Evolutionary conservation across 2,888 invertebrate species (phyloP).

Genomic region (Pandemis corylana): DNA sequence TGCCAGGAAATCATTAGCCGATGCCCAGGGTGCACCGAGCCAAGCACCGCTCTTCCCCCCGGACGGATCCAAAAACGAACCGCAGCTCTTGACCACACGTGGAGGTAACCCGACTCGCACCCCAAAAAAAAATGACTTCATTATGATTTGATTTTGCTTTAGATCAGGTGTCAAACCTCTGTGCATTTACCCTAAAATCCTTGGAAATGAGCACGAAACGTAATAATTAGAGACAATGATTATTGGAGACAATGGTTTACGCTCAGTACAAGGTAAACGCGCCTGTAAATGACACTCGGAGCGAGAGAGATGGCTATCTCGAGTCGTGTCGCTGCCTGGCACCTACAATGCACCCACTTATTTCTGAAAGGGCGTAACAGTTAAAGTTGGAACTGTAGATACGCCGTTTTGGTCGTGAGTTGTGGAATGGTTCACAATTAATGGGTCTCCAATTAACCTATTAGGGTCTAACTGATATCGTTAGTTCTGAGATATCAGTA

Average conservation of each 20-base stretch:
- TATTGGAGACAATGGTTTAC: conserved; percentile 32
- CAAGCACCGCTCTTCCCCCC: too few species aligned
- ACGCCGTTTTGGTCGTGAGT: not conserved
- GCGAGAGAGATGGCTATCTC: conserved; percentile 42
- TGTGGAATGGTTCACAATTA: conserved; percentile 47
- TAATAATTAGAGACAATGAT: conserved; percentile 31
- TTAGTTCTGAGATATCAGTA: conserved; percentile 27
- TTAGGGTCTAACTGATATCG: conserved; percentile 44
- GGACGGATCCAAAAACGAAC: too few species aligned
- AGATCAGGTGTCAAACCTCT: not conserved
- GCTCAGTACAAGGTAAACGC: conserved; percentile 37
- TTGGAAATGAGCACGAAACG: conserved; percentile 8
- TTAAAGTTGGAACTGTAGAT: not conserved
- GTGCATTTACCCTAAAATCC: not conserved
- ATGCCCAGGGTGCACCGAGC: too few species aligned
- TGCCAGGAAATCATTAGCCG: too few species aligned
- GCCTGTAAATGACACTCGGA: conserved; percentile 44
- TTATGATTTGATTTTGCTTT: too few species aligned
- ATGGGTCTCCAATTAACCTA: conserved; percentile 58
- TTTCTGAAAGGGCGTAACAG: not conserved
- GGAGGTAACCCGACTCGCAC: too few species aligned
- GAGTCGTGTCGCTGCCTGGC: conserved; percentile 39
- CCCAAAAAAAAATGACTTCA: too few species aligned
- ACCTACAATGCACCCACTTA: not conserved
- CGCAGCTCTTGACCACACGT: too few species aligned